These are phyloP conservation scores for Cantharis rufa DNA, from an alignment of 2,888 invertebrate genomes.

Conservation along the genomic window DNA sequence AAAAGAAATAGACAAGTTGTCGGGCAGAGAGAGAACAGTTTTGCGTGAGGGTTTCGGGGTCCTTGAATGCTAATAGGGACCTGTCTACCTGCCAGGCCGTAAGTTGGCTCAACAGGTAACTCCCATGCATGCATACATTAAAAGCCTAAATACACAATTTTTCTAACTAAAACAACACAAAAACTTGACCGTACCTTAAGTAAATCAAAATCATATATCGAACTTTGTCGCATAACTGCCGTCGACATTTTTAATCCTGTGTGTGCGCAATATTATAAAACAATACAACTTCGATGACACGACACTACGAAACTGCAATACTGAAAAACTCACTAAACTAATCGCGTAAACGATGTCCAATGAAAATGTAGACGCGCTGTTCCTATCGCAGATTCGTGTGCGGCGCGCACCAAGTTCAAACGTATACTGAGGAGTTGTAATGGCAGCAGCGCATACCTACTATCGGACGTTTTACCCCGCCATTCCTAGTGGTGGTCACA, in stretches of 20 bases:
- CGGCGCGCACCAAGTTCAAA: slow-evolving; percentile 64
- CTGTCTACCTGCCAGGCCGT: slow-evolving; percentile 30
- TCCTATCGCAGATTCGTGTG: slow-evolving; percentile 62
- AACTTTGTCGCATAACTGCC: slow-evolving; percentile 76
- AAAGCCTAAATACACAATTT: slow-evolving; percentile 21
- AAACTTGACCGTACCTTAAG: slow-evolving; percentile 66
- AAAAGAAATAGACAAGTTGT: neutral
- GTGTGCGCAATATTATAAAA: neutral
- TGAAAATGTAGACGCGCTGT: slow-evolving; percentile 62
- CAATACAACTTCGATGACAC: slow-evolving; percentile 18
- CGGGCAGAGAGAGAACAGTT: neutral
- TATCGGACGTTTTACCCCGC: slow-evolving; percentile 27
- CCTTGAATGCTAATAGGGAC: slow-evolving; percentile 38
- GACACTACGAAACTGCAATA: slow-evolving; percentile 57
- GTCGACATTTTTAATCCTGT: slow-evolving; percentile 67
- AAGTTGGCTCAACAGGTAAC: slow-evolving; percentile 27
- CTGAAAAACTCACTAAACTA: slow-evolving; percentile 52
- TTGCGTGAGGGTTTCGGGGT: slow-evolving; percentile 24
- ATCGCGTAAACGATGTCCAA: slow-evolving; percentile 39
- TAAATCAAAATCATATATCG: slow-evolving; percentile 76
- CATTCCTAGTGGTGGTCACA: slow-evolving; percentile 25
- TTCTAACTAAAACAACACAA: slow-evolving; percentile 22
- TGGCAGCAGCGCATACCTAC: slow-evolving; percentile 37
- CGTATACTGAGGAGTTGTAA: slow-evolving; percentile 56
- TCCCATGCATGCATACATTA: slow-evolving; percentile 14